These are phyloP conservation scores for Chroicocephalus ridibundus DNA, from an alignment of 2,113 vertebrate genomes.

Conservation along the genomic window DNA sequence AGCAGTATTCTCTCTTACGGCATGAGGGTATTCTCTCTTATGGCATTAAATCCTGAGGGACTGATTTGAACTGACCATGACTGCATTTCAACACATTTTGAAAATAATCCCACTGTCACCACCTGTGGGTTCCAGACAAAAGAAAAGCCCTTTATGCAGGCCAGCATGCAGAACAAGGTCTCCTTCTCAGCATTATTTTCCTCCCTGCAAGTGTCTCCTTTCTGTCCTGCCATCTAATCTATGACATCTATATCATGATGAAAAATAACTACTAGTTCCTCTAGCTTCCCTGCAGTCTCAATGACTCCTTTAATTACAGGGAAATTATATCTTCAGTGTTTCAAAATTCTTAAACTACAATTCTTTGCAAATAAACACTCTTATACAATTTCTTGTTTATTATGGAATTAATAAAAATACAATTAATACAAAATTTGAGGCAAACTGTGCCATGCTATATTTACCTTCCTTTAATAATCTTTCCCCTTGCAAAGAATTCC, in stretches of 20 bases:
- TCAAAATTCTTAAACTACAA: background rate
- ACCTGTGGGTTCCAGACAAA: background rate
- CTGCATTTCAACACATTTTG: background rate
- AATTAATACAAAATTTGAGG: background rate
- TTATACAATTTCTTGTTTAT: background rate
- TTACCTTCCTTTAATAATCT: background rate
- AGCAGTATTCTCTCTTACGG: background rate
- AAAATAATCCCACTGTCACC: background rate
- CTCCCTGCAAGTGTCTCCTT: background rate
- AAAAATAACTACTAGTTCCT: background rate
- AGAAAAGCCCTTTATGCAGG: background rate
- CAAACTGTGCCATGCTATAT: background rate
- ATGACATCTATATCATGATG: background rate
- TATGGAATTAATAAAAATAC: background rate
- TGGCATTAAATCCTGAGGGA: background rate
- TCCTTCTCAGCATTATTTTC: background rate
- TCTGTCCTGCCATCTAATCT: background rate
- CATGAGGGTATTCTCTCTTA: background rate
- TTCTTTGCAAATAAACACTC: background rate
- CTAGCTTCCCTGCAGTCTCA: background rate
- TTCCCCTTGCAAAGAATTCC: background rate
- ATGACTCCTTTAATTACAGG: background rate
- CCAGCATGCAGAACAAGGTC: background rate
- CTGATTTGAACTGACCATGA: conserved; percentile 6
- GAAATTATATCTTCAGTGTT: background rate